A percentile compares a stretch with the other conserved stretches of the same genome.
phyloP scores from a whole-genome alignment of 2,113 vertebrate species.

The Callocephalon fimbriatum region DNA sequence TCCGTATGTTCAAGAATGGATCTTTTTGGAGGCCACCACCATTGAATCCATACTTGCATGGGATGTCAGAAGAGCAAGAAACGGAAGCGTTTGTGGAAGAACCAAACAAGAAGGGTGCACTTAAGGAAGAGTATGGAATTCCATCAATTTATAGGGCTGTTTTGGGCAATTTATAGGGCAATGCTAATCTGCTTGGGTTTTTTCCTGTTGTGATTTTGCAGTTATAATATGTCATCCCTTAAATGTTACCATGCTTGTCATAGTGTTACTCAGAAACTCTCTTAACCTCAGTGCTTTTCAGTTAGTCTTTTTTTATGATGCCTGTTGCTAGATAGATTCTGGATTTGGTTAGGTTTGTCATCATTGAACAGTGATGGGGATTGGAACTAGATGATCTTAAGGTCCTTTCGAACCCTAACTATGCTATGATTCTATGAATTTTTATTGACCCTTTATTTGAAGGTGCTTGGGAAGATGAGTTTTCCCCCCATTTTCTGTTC shows the following conservation, averaged over 20 bases:
- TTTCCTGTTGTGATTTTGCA: not conserved
- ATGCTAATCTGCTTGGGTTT: not conserved
- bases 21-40: slow-evolving; percentile 97
- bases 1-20: slow-evolving; percentile 98
- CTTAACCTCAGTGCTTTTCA: not conserved
- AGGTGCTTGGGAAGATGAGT: not conserved
- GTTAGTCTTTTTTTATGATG: not conserved
- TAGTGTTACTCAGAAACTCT: not conserved
- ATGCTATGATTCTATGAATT: not conserved
- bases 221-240: not conserved
- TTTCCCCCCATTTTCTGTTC: not conserved
- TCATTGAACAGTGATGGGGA: not conserved
- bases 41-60: slow-evolving; percentile 94
- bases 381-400: not conserved
- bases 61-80: slow-evolving; percentile 93
- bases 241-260: not conserved
- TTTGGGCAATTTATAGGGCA: not conserved
- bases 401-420: not conserved
- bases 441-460: not conserved
- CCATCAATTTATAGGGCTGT: not conserved
- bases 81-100: slow-evolving; percentile 92
- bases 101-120: slow-evolving; percentile 89
- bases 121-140: slow-evolving; percentile 93
- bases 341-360: not conserved
- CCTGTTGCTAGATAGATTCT: not conserved